These are phyloP conservation scores for Molanna angustata DNA, from an alignment of 2,888 invertebrate genomes.

Conservation along the genomic window DNA sequence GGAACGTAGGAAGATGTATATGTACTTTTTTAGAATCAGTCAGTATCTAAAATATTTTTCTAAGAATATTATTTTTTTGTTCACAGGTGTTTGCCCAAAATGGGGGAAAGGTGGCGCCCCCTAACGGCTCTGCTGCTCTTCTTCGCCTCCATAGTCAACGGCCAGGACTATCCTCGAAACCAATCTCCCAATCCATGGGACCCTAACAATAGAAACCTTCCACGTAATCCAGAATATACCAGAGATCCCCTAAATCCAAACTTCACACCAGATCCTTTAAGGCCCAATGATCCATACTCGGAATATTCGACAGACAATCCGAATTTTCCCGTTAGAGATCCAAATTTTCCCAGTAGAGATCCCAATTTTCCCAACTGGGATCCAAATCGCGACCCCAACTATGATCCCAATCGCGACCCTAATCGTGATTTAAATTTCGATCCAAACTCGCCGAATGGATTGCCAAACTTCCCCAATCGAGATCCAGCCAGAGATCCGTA, in stretches of 20 bases:
- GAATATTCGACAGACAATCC: slow-evolving; percentile 18
- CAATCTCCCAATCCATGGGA: slow-evolving; percentile 16
- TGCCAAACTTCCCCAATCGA: slow-evolving; percentile 13
- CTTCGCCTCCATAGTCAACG: not conserved
- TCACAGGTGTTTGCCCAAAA: not conserved
- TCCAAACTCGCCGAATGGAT: slow-evolving; percentile 15
- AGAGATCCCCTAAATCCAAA: slow-evolving; percentile 18
- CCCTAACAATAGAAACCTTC: slow-evolving; percentile 17
- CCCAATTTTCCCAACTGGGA: slow-evolving; percentile 1
- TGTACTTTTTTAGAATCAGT: too few relatives aligned
- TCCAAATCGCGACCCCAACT: slow-evolving; percentile 17
- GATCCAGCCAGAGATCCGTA: slow-evolving; percentile 24
- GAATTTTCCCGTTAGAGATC: slow-evolving; percentile 17
- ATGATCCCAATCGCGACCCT: slow-evolving; percentile 12
- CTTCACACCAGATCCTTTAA: slow-evolving; percentile 8
- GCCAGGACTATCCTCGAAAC: slow-evolving; percentile 14
- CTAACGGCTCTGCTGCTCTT: slow-evolving; percentile 7
- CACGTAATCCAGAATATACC: slow-evolving; percentile 11
- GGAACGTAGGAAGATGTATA: too few relatives aligned
- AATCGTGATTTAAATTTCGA: slow-evolving; percentile 23
- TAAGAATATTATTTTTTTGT: not conserved
- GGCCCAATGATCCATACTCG: slow-evolving; percentile 8
- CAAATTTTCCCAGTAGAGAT: not conserved
- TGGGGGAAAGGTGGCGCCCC: slow-evolving; percentile 21
- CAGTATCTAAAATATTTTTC: not conserved